Evolutionary conservation across 2,797 vertebrate genomes (phyloP), one percentile per base, ranked within the genome.

Genomic region (Gallinago solitaria): DNA sequence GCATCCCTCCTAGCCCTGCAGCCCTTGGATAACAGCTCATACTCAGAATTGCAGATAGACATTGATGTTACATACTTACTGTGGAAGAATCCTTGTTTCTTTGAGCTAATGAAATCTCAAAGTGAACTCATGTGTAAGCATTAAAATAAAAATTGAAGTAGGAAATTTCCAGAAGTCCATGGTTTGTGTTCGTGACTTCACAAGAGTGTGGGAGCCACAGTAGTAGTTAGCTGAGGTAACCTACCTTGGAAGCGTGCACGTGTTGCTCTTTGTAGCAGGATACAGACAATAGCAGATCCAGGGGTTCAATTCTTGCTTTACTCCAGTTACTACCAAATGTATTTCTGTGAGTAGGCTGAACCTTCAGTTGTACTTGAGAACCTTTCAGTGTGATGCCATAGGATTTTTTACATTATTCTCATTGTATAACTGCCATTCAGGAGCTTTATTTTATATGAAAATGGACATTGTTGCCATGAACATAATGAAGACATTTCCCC

Each of bases 241-340:
- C 33, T 30, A 0, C 33, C 37, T 7, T 7, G 27, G 43, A 6
- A 43, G 11, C 1, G 0, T 2, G 35, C 37, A 20, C 0, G 1
- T 12, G 48, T 6, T 47, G 57, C 33, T 57, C 7, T 30, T 78
- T 27, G 0, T 45, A 25, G 57, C 23, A 35, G 20, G 45, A 13
- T 11, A 16, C 47, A 35, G 11, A 12, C 24, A 68, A 3, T 23
- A 45, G 23, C 5, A 32, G 41, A 70, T 9, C 25, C 35, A 37
- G 65, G 28, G 39, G 0, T 54, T 39, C 39, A 17, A 0, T 12
- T 35, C 24, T 65, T 70, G 50, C 45, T 27, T 28, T 32, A 3
- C 11, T 41, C 19, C 11, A 17, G 12, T 11, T 21, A 12, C 20
- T 27, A 57, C 8, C 33, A n/a, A 19, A 16, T 3, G 2, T 12